A percentile compares a stretch with the other conserved stretches of the same genome.
Evolutionary conservation across 2,888 invertebrate species (phyloP).

Genomic region (Plebejus melissa): DNA sequence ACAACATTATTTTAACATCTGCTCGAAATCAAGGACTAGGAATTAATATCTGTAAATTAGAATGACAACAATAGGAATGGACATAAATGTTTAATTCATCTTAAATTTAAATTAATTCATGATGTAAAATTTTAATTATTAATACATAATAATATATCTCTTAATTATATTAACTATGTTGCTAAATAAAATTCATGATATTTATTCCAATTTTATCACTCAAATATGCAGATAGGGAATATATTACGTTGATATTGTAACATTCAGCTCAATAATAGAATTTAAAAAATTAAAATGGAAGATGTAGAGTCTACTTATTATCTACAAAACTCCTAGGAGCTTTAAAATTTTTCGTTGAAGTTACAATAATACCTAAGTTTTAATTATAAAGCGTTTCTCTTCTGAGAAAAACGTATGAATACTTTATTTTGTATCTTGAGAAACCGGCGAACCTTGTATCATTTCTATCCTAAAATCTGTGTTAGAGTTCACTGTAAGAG

Average conservation of each 20-base stretch:
- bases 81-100: not conserved
- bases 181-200: not conserved
- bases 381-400: not conserved
- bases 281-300: not conserved
- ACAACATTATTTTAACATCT: not conserved
- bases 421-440: too few species aligned
- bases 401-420: too few species aligned
- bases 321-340: too few species aligned
- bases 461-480: too few species aligned
- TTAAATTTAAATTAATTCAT: not conserved
- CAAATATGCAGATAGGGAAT: not conserved
- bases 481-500: too few species aligned
- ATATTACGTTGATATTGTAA: not conserved
- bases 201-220: not conserved
- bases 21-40: not conserved
- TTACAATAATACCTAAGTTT: not conserved
- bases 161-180: not conserved
- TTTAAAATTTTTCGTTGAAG: not conserved
- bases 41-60: not conserved
- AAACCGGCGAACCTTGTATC: too few species aligned
- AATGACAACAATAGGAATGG: not conserved
- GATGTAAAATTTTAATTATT: conserved; percentile 1
- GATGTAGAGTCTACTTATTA: not conserved
- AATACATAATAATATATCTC: not conserved
- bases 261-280: not conserved